A percentile compares a stretch with the other conserved stretches of the same genome.
Conservation (phyloP, 1,140 invertebrate species). For the Drosophila kurseongensis region DNA sequence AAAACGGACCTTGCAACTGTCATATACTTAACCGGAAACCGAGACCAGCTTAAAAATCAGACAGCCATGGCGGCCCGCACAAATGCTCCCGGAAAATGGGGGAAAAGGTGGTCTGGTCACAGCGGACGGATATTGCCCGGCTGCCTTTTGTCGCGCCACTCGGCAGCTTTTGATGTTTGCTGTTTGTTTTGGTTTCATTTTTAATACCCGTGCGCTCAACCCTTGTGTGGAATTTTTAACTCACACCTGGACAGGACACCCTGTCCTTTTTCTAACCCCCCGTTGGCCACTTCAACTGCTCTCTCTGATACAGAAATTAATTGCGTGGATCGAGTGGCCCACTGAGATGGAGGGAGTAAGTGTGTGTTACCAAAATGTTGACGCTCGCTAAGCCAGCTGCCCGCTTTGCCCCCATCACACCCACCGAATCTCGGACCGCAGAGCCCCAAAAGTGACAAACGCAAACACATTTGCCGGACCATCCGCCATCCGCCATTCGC, state of each 20-base stretch:
- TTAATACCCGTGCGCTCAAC: slow-evolving; percentile 52
- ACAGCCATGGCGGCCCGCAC: slow-evolving; percentile 31
- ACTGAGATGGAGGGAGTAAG: slow-evolving; percentile 27
- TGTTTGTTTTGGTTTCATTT: slow-evolving; percentile 81
- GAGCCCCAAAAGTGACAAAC: slow-evolving; percentile 75
- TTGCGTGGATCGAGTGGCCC: slow-evolving; percentile 79
- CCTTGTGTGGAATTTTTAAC: slow-evolving; percentile 44
- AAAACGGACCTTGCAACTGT: slow-evolving; percentile 53
- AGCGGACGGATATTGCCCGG: slow-evolving; percentile 62
- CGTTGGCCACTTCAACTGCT: slow-evolving; percentile 55
- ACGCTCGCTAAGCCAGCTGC: slow-evolving; percentile 68
- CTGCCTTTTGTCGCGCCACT: slow-evolving; percentile 44
- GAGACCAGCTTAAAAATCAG: slow-evolving; percentile 59
- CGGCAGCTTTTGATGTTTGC: slow-evolving; percentile 75
- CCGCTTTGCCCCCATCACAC: slow-evolving; percentile 2
- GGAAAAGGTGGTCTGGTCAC: slow-evolving; percentile 6
- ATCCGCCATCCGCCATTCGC: slow-evolving; percentile 55
- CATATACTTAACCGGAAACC: slow-evolving; percentile 50
- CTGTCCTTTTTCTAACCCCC: slow-evolving; percentile 3
- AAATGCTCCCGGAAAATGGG: background rate
- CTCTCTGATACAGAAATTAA: slow-evolving; percentile 77
- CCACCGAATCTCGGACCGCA: slow-evolving; percentile 55
- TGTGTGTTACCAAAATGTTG: slow-evolving; percentile 79
- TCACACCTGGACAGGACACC: slow-evolving; percentile 21
- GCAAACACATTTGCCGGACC: slow-evolving; percentile 75